A percentile compares a stretch with the other conserved stretches of the same genome.
Evolutionary conservation across 2,888 invertebrate species (phyloP).

Genomic region (Unio pictorum): DNA sequence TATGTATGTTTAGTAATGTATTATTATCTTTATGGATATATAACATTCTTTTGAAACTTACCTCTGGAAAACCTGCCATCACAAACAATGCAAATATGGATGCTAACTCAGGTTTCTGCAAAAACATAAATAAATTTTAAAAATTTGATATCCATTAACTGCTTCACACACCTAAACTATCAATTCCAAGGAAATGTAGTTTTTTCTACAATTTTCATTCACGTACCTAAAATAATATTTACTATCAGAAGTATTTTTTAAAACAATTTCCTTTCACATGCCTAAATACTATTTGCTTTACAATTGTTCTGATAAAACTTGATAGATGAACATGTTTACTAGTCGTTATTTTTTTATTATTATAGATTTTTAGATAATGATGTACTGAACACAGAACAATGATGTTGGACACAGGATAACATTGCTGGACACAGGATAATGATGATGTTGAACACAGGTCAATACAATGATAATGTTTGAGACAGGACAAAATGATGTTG

Average conservation of each 20-base stretch:
- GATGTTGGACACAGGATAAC: background rate
- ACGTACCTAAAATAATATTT: background rate
- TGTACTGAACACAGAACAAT: background rate
- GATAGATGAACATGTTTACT: too few species aligned
- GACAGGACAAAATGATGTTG: background rate
- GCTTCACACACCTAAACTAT: background rate
- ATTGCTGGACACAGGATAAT: too few species aligned
- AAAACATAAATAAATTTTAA: constrained; percentile 4
- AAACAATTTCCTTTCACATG: too few species aligned
- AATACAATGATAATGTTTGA: too few species aligned
- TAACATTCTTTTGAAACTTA: constrained; percentile 24
- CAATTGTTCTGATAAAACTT: too few species aligned
- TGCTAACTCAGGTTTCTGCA: constrained; percentile 58
- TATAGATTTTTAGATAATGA: too few species aligned
- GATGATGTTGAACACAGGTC: background rate
- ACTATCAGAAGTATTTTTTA: too few species aligned
- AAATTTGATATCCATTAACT: constrained; percentile 2
- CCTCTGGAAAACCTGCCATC: constrained; percentile 70
- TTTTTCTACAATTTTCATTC: too few species aligned
- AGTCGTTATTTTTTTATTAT: too few species aligned
- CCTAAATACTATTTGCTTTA: background rate
- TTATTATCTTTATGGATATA: background rate
- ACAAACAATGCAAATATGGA: constrained; percentile 69
- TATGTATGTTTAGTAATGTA: background rate
- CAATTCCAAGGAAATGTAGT: too few species aligned